Conservation (phyloP, 2,113 vertebrate genomes). For the Neofelis nebulosa region DNA sequence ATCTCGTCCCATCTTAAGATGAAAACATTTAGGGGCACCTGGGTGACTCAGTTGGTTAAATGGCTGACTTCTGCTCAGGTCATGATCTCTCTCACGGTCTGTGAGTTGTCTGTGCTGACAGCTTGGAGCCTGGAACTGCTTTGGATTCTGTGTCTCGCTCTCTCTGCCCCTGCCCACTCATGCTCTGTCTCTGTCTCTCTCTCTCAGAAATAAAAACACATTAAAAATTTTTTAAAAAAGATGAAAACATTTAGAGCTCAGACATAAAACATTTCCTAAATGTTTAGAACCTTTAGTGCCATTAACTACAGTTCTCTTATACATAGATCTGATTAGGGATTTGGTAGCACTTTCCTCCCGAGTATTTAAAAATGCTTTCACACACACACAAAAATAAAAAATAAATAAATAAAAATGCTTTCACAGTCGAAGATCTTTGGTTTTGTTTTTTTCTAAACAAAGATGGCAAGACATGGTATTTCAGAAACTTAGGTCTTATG, state of each 20-base stretch:
- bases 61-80: too few relatives aligned
- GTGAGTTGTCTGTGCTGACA: too few relatives aligned
- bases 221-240: too few relatives aligned
- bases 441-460: not conserved
- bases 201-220: too few relatives aligned
- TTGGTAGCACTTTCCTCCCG: not conserved
- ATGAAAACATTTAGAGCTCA: not conserved
- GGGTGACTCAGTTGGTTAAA: too few relatives aligned
- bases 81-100: too few relatives aligned
- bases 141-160: too few relatives aligned
- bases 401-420: not conserved
- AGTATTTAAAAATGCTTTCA: not conserved
- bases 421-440: not conserved
- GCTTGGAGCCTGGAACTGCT: too few relatives aligned
- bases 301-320: not conserved
- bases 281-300: not conserved
- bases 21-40: not conserved
- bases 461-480: not conserved
- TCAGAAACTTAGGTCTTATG: not conserved
- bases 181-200: too few relatives aligned
- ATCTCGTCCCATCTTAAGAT: not conserved
- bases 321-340: not conserved
- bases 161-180: too few relatives aligned
- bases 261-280: not conserved
- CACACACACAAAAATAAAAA: too few relatives aligned